A percentile compares a stretch with the other conserved stretches of the same genome.
These are phyloP conservation scores for Pseudomyrmex flavicornis DNA, from an alignment of 1,140 invertebrate species.

Conservation along the genomic window DNA sequence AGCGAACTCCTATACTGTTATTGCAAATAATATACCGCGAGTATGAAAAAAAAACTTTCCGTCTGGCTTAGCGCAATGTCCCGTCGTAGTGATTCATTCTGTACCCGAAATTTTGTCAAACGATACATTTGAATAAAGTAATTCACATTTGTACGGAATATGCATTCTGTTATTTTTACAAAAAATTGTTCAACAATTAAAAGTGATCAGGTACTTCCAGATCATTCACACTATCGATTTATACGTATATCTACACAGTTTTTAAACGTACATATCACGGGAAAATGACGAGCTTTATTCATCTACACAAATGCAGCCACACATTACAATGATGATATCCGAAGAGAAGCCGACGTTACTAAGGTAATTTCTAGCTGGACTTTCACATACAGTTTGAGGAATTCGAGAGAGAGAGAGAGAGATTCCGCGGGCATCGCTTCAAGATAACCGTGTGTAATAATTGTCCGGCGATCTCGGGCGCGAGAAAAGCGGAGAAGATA, in stretches of 20 bases:
- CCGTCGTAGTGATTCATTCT: conserved; percentile 56
- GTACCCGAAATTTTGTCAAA: conserved; percentile 64
- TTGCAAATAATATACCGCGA: conserved; percentile 17
- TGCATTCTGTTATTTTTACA: conserved; percentile 39
- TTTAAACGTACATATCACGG: not conserved
- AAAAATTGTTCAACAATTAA: not conserved
- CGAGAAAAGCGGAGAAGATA: not conserved
- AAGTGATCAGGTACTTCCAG: not conserved
- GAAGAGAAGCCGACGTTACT: conserved; percentile 16
- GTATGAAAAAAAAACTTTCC: conserved; percentile 23
- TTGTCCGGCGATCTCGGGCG: conserved; percentile 16
- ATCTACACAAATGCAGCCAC: not conserved
- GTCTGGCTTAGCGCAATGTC: conserved; percentile 56
- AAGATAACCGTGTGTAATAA: conserved; percentile 40
- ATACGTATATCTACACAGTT: not conserved
- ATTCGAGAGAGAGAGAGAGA: not conserved
- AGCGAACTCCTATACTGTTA: conserved; percentile 9
- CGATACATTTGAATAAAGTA: conserved; percentile 71
- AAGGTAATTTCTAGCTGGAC: not conserved
- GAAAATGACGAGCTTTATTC: too few species aligned
- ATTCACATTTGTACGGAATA: conserved; percentile 72
- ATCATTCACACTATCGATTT: not conserved
- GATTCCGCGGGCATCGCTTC: conserved; percentile 23
- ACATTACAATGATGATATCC: conserved; percentile 8
- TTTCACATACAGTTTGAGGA: conserved; percentile 1